phyloP scores from a whole-genome alignment of 2,797 vertebrate genomes.

The Neosilurus hyrtlii region DNA sequence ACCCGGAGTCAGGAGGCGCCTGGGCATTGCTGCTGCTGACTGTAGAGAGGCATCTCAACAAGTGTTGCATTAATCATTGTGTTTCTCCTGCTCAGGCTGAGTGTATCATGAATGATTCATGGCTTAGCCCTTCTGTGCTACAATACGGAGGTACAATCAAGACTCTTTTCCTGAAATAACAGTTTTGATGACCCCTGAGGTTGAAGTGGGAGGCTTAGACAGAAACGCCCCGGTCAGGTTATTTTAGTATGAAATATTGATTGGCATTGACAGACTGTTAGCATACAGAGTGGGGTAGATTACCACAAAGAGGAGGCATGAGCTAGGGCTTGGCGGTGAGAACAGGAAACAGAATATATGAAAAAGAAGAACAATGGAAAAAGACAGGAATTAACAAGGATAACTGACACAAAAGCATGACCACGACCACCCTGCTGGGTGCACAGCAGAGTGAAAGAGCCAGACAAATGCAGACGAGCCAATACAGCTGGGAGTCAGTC shows the following conservation, averaged over 20 bases:
- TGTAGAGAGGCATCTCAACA: constrained; percentile 54
- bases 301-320: constrained; percentile 42
- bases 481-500: constrained; percentile 12
- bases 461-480: constrained; percentile 21
- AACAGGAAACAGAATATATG: constrained; percentile 34
- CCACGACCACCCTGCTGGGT: constrained; percentile 39
- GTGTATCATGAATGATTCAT: constrained; percentile 61
- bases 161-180: constrained; percentile 55
- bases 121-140: constrained; percentile 36
- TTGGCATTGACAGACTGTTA: constrained; percentile 54
- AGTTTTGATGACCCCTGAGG: constrained; percentile 48
- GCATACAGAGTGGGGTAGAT: constrained; percentile 49
- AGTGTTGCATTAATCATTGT: constrained; percentile 60
- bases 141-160: constrained; percentile 35
- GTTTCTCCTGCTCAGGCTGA: constrained; percentile 52
- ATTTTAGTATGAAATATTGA: constrained; percentile 61
- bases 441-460: constrained; percentile 17
- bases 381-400: constrained; percentile 27
- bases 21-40: constrained; percentile 21
- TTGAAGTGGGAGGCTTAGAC: constrained; percentile 29
- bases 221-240: constrained; percentile 49
- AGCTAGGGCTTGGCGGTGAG: constrained; percentile 42
- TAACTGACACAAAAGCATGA: constrained; percentile 38
- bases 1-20: constrained; percentile 41
- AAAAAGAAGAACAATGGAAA: constrained; percentile 14